phyloP scores from a whole-genome alignment of 2,888 invertebrate species.

The Tenthredo mesomela region DNA sequence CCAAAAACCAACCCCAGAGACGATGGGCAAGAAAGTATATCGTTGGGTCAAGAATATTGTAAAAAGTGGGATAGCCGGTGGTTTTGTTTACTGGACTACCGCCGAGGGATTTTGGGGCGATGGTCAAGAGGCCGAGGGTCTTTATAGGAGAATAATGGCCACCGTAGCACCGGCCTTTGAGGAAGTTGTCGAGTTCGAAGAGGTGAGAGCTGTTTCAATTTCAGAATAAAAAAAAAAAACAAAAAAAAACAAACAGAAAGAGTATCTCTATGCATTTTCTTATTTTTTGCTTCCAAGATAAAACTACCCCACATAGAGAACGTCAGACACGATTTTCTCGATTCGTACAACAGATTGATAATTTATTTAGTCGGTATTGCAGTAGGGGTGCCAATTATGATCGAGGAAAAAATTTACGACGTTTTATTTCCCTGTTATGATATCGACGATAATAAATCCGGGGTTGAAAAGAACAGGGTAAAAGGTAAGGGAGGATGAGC shows the following conservation, averaged over 20 bases:
- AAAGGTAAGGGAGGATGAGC: neutral
- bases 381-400: constrained; percentile 58
- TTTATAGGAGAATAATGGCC: constrained; percentile 68
- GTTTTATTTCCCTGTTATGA: constrained; percentile 57
- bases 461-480: neutral
- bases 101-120: constrained; percentile 78
- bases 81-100: constrained; percentile 76
- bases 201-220: neutral
- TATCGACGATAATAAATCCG: neutral
- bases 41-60: constrained; percentile 66
- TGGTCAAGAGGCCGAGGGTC: constrained; percentile 73
- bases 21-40: constrained; percentile 54
- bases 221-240: neutral
- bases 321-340: constrained; percentile 60
- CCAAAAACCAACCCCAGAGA: constrained; percentile 56
- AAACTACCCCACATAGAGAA: constrained; percentile 61
- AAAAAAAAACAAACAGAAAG: neutral
- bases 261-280: neutral
- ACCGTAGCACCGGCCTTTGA: constrained; percentile 60
- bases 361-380: constrained; percentile 61
- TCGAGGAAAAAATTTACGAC: constrained; percentile 58
- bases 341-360: constrained; percentile 66
- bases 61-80: constrained; percentile 74
- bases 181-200: neutral
- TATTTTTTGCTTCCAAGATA: constrained; percentile 55